Conservation (phyloP, 2,113 vertebrate species). For the Urocolius indicus region DNA sequence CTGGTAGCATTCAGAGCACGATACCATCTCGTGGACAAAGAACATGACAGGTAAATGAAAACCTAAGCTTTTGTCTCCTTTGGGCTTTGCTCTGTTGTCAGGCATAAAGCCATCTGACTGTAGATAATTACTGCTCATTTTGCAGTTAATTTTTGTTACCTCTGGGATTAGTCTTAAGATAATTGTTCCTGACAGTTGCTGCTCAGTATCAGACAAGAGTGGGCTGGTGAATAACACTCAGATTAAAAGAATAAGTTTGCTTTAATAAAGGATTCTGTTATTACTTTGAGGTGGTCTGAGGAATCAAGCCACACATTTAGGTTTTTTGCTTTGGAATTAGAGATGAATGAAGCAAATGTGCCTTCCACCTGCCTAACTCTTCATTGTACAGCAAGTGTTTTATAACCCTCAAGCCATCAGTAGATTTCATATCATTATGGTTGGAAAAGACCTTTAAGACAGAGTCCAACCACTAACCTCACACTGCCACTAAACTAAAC, state of each 20-base stretch:
- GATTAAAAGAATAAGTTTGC: not conserved
- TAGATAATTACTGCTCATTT: not conserved
- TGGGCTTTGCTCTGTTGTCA: not conserved
- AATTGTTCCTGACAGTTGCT: not conserved
- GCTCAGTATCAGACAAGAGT: not conserved
- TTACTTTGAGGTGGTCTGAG: not conserved
- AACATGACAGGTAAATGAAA: constrained; percentile 93
- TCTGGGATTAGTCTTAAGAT: not conserved
- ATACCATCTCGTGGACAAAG: constrained; percentile 99
- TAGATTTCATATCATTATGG: not conserved
- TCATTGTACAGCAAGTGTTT: not conserved
- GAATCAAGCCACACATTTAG: fast-evolving
- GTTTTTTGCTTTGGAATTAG: not conserved
- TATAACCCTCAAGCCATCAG: not conserved
- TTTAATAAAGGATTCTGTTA: not conserved
- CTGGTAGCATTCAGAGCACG: constrained; percentile 98
- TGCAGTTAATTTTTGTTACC: not conserved
- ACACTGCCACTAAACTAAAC: too few relatives aligned
- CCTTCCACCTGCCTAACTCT: not conserved
- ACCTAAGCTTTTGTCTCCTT: fast-evolving
- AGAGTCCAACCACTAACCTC: too few relatives aligned
- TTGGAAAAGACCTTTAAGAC: too few relatives aligned
- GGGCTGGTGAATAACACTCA: not conserved
- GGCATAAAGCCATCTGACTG: not conserved
- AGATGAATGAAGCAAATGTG: not conserved